Conservation (phyloP, 2,888 invertebrate species). For the Ypsolopha scabrella region DNA sequence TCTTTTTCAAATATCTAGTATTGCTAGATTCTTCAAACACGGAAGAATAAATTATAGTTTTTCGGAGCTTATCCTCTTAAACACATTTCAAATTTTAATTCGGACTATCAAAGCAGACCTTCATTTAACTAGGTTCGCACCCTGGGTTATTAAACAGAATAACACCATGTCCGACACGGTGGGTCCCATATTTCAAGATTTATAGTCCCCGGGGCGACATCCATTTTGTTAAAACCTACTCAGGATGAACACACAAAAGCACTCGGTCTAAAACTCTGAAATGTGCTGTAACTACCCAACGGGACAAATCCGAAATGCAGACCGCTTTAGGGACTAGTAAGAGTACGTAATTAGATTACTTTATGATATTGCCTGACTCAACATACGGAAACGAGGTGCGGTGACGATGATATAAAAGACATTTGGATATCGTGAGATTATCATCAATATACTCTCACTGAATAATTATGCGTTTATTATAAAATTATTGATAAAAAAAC, state of each 20-base stretch:
- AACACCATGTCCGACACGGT: constrained; percentile 31
- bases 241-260: constrained; percentile 53
- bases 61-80: too few species aligned
- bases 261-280: constrained; percentile 44
- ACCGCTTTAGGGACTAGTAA: constrained; percentile 15
- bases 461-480: too few species aligned
- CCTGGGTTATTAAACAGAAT: background rate
- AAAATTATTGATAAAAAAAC: too few species aligned
- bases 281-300: constrained; percentile 32
- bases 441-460: too few species aligned
- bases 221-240: constrained; percentile 49
- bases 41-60: too few species aligned
- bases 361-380: constrained; percentile 7
- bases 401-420: too few species aligned
- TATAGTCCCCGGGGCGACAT: constrained; percentile 37
- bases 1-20: too few species aligned
- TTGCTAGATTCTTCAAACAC: too few species aligned
- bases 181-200: constrained; percentile 42
- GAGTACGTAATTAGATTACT: constrained; percentile 30
- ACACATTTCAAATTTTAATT: too few species aligned
- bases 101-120: too few species aligned
- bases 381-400: background rate
- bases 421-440: too few species aligned
- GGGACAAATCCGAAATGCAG: constrained; percentile 19
- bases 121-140: too few species aligned